Conservation (phyloP, 2,113 vertebrate genomes). For the Ochotona curzoniae region DNA sequence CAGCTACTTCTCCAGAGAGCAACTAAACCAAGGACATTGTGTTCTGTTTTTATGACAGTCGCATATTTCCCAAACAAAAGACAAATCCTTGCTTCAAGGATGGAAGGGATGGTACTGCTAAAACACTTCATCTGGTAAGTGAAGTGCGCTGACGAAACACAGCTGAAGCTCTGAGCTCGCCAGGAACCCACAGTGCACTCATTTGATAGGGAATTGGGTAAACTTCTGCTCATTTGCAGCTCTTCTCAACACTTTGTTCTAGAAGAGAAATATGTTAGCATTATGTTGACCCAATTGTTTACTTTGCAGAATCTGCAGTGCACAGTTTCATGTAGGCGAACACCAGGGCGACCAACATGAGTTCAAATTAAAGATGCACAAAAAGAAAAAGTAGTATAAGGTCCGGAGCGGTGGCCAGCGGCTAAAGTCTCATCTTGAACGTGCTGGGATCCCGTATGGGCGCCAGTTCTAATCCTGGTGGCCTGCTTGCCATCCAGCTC, state of each 20-base stretch:
- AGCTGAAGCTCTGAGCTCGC: conserved; percentile 10
- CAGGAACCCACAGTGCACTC: not conserved
- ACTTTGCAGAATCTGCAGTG: accelerated
- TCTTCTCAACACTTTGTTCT: not conserved
- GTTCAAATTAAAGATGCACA: not conserved
- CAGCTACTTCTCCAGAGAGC: conserved; percentile 53
- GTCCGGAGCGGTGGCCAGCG: no score
- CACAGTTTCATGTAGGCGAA: accelerated
- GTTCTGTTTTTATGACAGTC: conserved; percentile 59
- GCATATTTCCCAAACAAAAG: conserved; percentile 60
- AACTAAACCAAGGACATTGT: conserved; percentile 48
- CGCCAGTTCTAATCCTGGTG: no score
- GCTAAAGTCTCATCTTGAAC: no score
- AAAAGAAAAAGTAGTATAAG: not conserved
- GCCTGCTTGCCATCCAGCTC: no score
- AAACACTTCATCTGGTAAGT: conserved; percentile 65
- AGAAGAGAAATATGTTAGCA: not conserved
- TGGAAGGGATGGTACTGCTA: not conserved
- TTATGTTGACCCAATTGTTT: not conserved
- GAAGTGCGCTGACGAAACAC: conserved; percentile 24
- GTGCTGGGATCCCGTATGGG: no score
- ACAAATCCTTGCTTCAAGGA: conserved; percentile 54
- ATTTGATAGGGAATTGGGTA: conserved; percentile 35
- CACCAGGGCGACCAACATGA: no score
- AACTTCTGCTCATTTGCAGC: not conserved